Conservation (phyloP, 2,113 vertebrate genomes). For the Xenus cinereus region DNA sequence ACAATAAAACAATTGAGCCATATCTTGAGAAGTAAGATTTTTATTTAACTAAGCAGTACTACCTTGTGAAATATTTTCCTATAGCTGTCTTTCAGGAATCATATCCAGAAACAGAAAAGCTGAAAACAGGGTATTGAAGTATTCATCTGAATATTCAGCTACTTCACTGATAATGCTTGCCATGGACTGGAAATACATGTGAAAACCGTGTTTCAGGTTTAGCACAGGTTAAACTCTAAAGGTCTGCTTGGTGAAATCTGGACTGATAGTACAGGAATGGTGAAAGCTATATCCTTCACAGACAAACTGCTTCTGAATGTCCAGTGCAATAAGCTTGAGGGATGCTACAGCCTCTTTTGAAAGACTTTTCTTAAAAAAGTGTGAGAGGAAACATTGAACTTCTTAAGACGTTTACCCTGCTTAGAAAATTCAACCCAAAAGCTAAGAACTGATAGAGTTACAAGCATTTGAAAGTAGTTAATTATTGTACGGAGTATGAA, state of each 20-base stretch:
- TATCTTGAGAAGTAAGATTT: conserved; percentile 31
- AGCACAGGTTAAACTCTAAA: not conserved
- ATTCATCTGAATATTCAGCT: not conserved
- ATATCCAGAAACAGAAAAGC: conserved; percentile 5
- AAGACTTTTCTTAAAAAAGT: not conserved
- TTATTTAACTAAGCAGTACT: conserved; percentile 52
- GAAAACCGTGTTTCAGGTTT: not conserved
- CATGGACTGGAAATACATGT: not conserved
- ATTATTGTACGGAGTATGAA: not conserved
- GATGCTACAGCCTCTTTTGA: not conserved
- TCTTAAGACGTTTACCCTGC: not conserved
- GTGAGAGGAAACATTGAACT: not conserved
- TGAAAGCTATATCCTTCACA: not conserved
- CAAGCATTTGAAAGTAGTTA: not conserved
- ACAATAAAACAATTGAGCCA: conserved; percentile 33
- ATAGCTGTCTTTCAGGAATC: conserved; percentile 34
- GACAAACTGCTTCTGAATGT: not conserved
- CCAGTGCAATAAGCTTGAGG: not conserved
- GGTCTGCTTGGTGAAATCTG: not conserved
- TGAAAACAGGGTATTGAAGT: not conserved
- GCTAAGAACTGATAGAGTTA: not conserved
- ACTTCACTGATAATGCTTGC: not conserved
- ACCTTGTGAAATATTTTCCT: conserved; percentile 39
- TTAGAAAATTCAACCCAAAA: not conserved
- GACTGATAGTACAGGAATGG: not conserved